Base-by-base conservation (phyloP, 2,797 vertebrate genomes). In the Spondyliosoma cantharus region DNA sequence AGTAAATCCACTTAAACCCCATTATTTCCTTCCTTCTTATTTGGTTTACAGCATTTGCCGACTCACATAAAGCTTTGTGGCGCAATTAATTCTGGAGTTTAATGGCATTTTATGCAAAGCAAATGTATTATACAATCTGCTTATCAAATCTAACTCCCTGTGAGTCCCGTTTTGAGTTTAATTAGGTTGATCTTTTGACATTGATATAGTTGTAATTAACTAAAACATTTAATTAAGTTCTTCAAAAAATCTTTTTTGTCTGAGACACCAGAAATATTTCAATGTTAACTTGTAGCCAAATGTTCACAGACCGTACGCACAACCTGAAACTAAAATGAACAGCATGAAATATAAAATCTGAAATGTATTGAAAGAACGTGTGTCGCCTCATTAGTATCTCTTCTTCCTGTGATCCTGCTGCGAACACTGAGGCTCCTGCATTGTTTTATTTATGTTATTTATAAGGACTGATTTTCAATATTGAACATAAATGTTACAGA, bases 191-290 rank as follows among this genome's bases (percentile, higher is more conserved):
- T 43, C 13, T 50, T 69, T 42, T 8, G 62, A 54, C 50, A 52
- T 50, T 25, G 25, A 22, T 27, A 42, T 58, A 25, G 54, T 43
- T n/a, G 29, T 24, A 25, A 54, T 61, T 60, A 73, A 72, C 32
- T 43, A 22, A 71, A 45, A 50, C 32, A 7, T 37, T 76, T 60
- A 57, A 57, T 63, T 27, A 37, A 17, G 6, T 43, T 77, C 19
- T 22, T 4, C 25, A 17, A 14, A 32, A 29, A 19, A 43, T 5
- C 15, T 48, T 61, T 62, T 45, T 48, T 32, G 12, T 29, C 16
- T 22, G n/a, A 71, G 58, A 25, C 29, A 43, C 50, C 20, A 56
- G 45, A 46, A 58, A 64, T 27, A 20, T n/a, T n/a, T 8, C 13
- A 54, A 6, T 48, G 48, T 49, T 56, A 3, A 22, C 20, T 49